phyloP scores from a whole-genome alignment of 2,888 invertebrate species.

The Acanthosoma haemorrhoidale region DNA sequence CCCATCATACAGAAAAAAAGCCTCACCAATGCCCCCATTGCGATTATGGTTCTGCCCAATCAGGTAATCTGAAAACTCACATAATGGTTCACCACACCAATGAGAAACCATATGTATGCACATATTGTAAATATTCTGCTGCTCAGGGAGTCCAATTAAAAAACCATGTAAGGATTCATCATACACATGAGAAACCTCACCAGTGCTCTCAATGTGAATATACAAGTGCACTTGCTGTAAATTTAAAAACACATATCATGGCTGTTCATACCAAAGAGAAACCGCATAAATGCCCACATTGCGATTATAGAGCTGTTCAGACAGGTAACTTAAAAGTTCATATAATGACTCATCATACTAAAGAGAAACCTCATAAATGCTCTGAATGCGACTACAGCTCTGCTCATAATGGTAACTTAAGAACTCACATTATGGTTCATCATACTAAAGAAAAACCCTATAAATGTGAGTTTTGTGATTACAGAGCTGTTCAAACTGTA shows the following conservation, averaged over 20 bases:
- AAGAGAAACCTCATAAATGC: slow-evolving; percentile 15
- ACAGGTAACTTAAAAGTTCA: neutral
- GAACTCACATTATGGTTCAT: neutral
- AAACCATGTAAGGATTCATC: neutral
- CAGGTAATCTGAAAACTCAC: slow-evolving; percentile 10
- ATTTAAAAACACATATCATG: slow-evolving; percentile 10
- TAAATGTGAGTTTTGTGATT: slow-evolving; percentile 8
- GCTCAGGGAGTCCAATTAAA: neutral
- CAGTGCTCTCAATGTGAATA: slow-evolving; percentile 1
- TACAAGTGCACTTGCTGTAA: neutral
- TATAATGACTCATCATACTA: neutral
- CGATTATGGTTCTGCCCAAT: neutral
- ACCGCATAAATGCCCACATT: slow-evolving; percentile 31
- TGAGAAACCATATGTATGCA: neutral
- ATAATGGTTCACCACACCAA: neutral
- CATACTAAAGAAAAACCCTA: slow-evolving; percentile 16
- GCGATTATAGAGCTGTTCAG: slow-evolving; percentile 18
- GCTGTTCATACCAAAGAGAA: slow-evolving; percentile 33
- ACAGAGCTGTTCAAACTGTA: neutral
- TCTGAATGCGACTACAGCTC: neutral
- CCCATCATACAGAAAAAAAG: neutral
- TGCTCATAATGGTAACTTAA: neutral
- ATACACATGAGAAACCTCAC: slow-evolving; percentile 8
- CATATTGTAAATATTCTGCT: slow-evolving; percentile 8
- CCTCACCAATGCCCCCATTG: slow-evolving; percentile 7